phyloP scores from a whole-genome alignment of 2,888 invertebrate genomes.

The Ochropacha duplaris region DNA sequence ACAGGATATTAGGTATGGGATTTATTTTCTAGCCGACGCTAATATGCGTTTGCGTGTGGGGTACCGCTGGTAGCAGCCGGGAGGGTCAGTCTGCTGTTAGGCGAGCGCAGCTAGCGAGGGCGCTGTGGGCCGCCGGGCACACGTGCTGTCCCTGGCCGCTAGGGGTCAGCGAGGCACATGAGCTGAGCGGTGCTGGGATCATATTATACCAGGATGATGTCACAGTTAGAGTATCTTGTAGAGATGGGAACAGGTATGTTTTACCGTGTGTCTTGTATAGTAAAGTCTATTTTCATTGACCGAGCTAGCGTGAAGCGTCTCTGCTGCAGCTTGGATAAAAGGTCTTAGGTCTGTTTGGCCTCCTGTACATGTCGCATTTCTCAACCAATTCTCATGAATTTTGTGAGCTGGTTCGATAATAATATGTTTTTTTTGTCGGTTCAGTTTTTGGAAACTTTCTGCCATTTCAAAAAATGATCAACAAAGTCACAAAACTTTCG shows the following conservation, averaged over 20 bases:
- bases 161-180: conserved; percentile 41
- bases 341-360: too few species aligned
- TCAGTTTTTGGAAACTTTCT: too few species aligned
- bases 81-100: conserved; percentile 44
- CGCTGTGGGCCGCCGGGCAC: conserved; percentile 89
- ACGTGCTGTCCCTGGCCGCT: conserved; percentile 49
- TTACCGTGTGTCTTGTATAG: background rate
- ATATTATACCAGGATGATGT: conserved; percentile 47
- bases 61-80: conserved; percentile 46
- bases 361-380: too few species aligned
- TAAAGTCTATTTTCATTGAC: too few species aligned
- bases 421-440: too few species aligned
- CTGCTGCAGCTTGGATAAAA: too few species aligned
- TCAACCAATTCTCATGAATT: too few species aligned
- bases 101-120: conserved; percentile 49
- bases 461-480: too few species aligned
- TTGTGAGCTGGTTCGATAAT: too few species aligned
- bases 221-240: conserved; percentile 42
- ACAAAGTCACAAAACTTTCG: too few species aligned
- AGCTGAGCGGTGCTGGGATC: conserved; percentile 38
- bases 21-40: conserved; percentile 54
- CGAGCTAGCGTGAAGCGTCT: too few species aligned
- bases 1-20: too few species aligned
- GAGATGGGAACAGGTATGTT: conserved; percentile 32
- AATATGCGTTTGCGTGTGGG: conserved; percentile 60